A percentile compares a stretch with the other conserved stretches of the same genome.
Evolutionary conservation across 2,888 invertebrate species (phyloP).

Genomic region (Tipula vernalis): DNA sequence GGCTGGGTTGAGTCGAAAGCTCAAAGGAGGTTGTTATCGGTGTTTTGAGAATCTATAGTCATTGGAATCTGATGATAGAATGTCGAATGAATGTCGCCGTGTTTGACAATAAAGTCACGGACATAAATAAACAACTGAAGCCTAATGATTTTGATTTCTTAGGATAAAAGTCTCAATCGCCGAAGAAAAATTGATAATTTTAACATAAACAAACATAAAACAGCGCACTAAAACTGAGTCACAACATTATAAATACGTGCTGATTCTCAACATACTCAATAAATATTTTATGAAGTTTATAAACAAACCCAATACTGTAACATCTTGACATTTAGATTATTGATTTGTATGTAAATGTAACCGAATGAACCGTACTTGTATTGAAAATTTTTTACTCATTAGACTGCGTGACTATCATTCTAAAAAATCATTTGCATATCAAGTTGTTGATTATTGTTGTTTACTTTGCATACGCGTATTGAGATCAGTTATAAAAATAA

Average conservation of each 20-base stretch:
- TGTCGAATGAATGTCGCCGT: no score
- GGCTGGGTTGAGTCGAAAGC: no score
- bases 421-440: neutral
- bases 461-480: neutral
- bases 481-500: neutral
- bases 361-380: neutral
- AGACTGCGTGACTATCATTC: neutral
- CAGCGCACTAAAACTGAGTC: neutral
- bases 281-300: neutral
- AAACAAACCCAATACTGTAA: neutral
- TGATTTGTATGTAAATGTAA: neutral
- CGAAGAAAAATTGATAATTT: no score
- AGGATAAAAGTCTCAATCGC: no score
- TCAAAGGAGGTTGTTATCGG: no score
- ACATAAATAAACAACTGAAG: no score
- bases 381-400: neutral
- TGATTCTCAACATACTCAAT: neutral
- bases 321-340: neutral
- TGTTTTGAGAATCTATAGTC: no score
- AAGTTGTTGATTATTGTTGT: neutral
- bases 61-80: no score
- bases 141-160: no score
- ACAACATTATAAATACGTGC: neutral
- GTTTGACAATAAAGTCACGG: no score
- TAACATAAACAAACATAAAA: no score